Evolutionary conservation across 2,113 vertebrate genomes (phyloP), one percentile per base, ranked within the genome.

Genomic region (Poeciliopsis retropinna): DNA sequence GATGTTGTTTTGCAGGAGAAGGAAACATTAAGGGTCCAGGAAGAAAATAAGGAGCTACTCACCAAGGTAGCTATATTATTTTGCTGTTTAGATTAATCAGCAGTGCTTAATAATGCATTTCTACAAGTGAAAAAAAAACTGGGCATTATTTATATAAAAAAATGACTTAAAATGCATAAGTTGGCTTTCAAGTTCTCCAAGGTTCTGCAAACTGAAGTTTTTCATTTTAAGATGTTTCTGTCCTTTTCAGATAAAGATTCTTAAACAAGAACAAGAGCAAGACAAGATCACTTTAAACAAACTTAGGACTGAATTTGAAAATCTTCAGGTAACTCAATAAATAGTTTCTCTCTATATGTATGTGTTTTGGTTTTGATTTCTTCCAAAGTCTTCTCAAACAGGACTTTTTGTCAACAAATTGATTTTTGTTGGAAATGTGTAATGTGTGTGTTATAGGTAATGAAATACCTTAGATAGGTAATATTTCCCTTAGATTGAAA

Each of bases 1-100:
- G 30, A 72, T 69, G 74, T 22, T 85, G 7, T 60, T 76, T 13
- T 73, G 70, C 70, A 93, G 92, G 84, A 92, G 61, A 75, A 68
- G 2, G 82, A 91, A 81, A 65, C 54, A 22, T 34, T 5, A 3
- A 5, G 9, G 19, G 22, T 84, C 32, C 82, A 67, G 41, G 61
- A 87, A 34, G 41, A 86, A 64, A 87, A 89, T 54, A 74, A 83
- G 61, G 83, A 68, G n/a, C 78, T 89, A 27, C 3, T 47, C 37
- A n/a, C 30, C 74, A 69, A 90, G 85, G 92, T 91, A 44, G 25
- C 57, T 70, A 12, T 62, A 28, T 37, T 17, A 15, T 29, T 19
- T 51, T 30, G 34, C 22, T 7, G n/a, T 15, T 64, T 7, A 64
- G 62, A 17, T 17, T 47, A 6, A 47, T 47, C 44, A 47, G 44